A percentile compares a stretch with the other conserved stretches of the same genome.
Evolutionary conservation across 1,140 invertebrate species (phyloP).

Genomic region (Aphelenchoides besseyi): DNA sequence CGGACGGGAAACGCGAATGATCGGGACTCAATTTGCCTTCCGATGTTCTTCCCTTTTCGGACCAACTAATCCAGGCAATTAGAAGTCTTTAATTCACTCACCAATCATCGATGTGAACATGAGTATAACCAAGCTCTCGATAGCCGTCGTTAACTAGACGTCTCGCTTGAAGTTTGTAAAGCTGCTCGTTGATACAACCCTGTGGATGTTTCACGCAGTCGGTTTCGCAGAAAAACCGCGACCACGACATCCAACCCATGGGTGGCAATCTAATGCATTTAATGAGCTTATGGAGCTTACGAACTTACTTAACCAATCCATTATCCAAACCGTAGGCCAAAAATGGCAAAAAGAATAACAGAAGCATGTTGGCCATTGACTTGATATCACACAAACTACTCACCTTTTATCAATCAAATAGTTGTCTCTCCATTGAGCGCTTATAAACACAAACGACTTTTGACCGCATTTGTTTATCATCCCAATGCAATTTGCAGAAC

Average conservation of each 20-base stretch:
- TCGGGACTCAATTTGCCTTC: constrained; percentile 36
- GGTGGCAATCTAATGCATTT: constrained; percentile 11
- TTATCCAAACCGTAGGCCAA: constrained; percentile 13
- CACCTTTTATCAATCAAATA: no score
- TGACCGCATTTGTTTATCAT: no score
- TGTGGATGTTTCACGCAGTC: constrained; percentile 71
- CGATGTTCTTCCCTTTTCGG: constrained; percentile 19
- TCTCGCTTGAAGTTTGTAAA: constrained; percentile 52
- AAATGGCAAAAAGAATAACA: not conserved
- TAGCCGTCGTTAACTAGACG: constrained; percentile 47
- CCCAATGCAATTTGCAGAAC: no score
- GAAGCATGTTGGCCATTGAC: no score
- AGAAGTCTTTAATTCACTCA: constrained; percentile 20
- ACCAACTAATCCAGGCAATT: not conserved
- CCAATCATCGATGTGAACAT: constrained; percentile 61
- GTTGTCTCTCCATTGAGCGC: no score
- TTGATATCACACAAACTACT: no score
- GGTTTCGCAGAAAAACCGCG: constrained; percentile 84
- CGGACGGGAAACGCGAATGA: constrained; percentile 34
- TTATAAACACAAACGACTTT: no score
- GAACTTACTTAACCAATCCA: constrained; percentile 15
- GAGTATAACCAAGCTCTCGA: constrained; percentile 39
- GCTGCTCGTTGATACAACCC: constrained; percentile 57
- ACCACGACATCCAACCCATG: constrained; percentile 86
- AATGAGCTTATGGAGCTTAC: no score